Percentiles rank a stretch among this genome's conserved stretches.
Evolutionary conservation across 1,140 invertebrate genomes (phyloP).

Genomic region (Rhynchophorus ferrugineus): DNA sequence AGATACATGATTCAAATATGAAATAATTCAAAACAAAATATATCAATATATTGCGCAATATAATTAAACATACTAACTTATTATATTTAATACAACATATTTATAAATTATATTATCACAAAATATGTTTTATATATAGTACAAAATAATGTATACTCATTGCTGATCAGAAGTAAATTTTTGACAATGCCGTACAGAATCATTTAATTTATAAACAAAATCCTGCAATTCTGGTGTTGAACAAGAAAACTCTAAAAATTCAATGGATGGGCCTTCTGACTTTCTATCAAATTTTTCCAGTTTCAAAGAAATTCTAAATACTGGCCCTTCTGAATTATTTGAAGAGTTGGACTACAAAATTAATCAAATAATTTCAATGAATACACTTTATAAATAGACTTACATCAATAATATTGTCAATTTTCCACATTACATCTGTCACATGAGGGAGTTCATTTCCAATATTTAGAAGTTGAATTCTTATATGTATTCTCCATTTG

Average conservation of each 20-base stretch:
- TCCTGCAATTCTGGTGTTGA: conserved; percentile 57
- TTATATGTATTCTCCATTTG: conserved; percentile 37
- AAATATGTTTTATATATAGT: too few relatives aligned
- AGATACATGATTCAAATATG: too few relatives aligned
- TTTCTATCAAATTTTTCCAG: conserved; percentile 36
- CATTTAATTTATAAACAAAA: conserved; percentile 58
- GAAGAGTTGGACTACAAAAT: conserved; percentile 42
- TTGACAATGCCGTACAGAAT: conserved; percentile 54
- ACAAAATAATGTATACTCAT: too few relatives aligned
- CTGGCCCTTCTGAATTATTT: conserved; percentile 36
- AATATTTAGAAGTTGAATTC: conserved; percentile 42
- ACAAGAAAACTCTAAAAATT: conserved; percentile 51
- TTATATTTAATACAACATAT: too few relatives aligned
- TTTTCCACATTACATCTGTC: conserved; percentile 57
- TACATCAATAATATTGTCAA: conserved; percentile 52
- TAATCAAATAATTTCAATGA: conserved; percentile 14
- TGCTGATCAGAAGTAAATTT: too few relatives aligned
- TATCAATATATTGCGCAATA: neutral
- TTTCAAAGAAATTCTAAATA: conserved; percentile 43
- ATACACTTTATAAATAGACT: conserved; percentile 15
- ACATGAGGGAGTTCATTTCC: conserved; percentile 50
- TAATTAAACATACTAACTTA: too few relatives aligned
- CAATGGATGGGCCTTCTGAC: conserved; percentile 41
- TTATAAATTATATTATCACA: too few relatives aligned
- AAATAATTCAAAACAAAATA: neutral